phyloP scores from a whole-genome alignment of 2,888 invertebrate genomes.

The Dynastes grantii region DNA sequence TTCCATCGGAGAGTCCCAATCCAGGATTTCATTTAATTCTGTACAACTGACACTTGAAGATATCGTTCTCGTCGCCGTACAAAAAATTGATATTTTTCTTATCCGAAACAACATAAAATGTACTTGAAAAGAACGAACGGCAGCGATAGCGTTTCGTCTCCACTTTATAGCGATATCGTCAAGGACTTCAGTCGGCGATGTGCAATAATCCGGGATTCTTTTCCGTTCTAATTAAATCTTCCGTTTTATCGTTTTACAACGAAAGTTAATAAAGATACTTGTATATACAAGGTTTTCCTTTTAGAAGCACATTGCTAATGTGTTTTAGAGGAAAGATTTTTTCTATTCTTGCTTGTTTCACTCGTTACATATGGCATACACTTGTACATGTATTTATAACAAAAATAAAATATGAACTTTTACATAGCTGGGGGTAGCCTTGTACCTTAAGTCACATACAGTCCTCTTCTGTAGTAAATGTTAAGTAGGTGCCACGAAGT shows the following conservation, averaged over 20 bases:
- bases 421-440: no score
- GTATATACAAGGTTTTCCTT: not conserved
- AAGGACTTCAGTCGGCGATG: constrained; percentile 6
- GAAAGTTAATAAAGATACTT: not conserved
- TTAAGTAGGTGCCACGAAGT: no score
- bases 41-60: constrained; percentile 32
- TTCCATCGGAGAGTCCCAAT: not conserved
- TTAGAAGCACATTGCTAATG: not conserved
- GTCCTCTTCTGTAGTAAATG: no score
- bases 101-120: constrained; percentile 28
- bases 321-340: not conserved
- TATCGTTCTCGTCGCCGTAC: not conserved
- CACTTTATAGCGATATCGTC: constrained; percentile 22
- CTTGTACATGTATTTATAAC: not conserved
- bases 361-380: no score
- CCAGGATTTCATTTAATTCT: constrained; percentile 13
- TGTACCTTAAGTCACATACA: no score
- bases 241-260: constrained; percentile 6
- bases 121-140: constrained; percentile 19
- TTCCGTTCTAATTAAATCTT: constrained; percentile 34
- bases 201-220: constrained; percentile 21
- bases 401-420: not conserved
- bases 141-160: constrained; percentile 34
- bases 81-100: constrained; percentile 33
- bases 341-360: not conserved